phyloP scores from a whole-genome alignment of 2,113 vertebrate species.

The Sula dactylatra region DNA sequence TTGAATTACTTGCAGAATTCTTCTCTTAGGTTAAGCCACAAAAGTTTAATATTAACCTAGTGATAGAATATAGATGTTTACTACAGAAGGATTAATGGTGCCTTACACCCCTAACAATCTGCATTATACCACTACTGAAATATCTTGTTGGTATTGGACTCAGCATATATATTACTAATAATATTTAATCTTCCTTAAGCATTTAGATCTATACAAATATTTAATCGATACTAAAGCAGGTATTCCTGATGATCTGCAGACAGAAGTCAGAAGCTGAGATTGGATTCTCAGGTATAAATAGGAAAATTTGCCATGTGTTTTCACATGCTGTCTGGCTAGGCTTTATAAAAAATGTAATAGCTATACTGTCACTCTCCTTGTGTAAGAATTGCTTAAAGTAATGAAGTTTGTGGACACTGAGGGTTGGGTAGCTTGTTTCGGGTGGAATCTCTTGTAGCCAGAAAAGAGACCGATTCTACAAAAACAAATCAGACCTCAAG shows the following conservation, averaged over 20 bases:
- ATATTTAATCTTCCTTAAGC: neutral
- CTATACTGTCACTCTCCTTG: neutral
- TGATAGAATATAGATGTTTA: neutral
- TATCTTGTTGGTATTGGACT: neutral
- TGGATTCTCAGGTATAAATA: neutral
- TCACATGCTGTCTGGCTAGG: neutral
- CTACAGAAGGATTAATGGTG: neutral
- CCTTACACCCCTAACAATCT: neutral
- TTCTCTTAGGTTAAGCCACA: neutral
- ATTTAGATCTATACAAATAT: neutral
- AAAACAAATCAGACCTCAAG: neutral
- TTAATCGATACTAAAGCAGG: neutral
- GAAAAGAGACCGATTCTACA: neutral
- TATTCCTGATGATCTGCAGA: neutral
- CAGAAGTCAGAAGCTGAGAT: neutral
- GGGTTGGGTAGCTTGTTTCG: neutral
- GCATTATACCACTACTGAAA: neutral
- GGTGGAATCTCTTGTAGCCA: neutral
- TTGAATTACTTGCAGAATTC: neutral
- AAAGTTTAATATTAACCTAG: neutral
- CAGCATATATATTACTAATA: neutral
- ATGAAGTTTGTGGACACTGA: neutral
- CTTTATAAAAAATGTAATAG: neutral
- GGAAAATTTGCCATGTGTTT: neutral
- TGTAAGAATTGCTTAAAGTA: neutral